phyloP scores from a whole-genome alignment of 2,888 invertebrate species.

The Dugesia japonica region DNA sequence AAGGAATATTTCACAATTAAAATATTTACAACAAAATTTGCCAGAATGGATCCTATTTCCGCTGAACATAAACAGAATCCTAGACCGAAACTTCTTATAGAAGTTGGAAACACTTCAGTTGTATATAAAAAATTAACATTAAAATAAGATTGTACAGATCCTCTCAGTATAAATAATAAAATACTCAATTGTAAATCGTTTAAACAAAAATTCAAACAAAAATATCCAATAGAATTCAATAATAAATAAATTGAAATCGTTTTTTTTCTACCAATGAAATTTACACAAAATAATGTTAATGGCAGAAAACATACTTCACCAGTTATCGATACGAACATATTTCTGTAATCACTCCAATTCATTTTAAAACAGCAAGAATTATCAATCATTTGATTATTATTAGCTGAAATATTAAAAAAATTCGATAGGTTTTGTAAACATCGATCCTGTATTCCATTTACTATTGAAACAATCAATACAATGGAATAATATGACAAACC shows the following conservation, averaged over 20 bases:
- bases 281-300: not conserved
- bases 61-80: not conserved
- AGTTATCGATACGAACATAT: not conserved
- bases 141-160: not conserved
- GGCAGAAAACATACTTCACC: not conserved
- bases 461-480: not conserved
- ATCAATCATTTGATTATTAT: not conserved
- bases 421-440: not conserved
- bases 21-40: too few relatives aligned
- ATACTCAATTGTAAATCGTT: not conserved
- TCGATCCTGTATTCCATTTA: not conserved
- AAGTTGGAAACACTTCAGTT: not conserved
- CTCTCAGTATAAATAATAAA: not conserved
- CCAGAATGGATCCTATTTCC: too few relatives aligned
- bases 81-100: not conserved
- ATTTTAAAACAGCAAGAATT: constrained; percentile 12
- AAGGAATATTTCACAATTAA: too few relatives aligned
- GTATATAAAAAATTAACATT: not conserved
- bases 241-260: not conserved
- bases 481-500: not conserved
- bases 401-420: not conserved
- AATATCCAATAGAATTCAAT: not conserved
- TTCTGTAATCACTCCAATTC: not conserved
- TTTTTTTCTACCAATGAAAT: not conserved
- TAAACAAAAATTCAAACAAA: not conserved